Evolutionary conservation across 1,140 invertebrate genomes (phyloP).

Genomic region (Aphelinus atriplicis): DNA sequence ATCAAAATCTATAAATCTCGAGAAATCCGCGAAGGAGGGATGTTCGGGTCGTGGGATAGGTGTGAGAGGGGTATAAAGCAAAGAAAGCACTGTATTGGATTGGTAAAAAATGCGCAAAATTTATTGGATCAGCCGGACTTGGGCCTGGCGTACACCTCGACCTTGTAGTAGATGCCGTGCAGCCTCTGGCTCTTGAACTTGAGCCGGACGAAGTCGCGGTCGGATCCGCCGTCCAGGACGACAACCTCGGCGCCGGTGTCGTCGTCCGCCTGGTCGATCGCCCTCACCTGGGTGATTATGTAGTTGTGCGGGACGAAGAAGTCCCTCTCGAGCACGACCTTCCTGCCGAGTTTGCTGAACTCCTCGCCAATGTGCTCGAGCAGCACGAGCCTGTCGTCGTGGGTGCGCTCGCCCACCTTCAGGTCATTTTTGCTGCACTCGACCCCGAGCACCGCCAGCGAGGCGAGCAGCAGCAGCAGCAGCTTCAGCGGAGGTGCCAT

Average conservation of each 20-base stretch:
- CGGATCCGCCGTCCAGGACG: slow-evolving; percentile 25
- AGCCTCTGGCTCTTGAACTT: slow-evolving; percentile 58
- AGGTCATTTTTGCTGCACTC: background rate
- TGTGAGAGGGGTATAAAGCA: too few relatives aligned
- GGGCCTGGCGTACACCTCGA: slow-evolving; percentile 59
- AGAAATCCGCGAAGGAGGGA: too few relatives aligned
- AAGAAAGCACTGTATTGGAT: too few relatives aligned
- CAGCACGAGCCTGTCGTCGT: slow-evolving; percentile 1
- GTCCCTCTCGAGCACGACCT: background rate
- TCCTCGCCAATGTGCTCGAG: background rate
- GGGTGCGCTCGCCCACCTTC: slow-evolving; percentile 4
- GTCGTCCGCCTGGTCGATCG: slow-evolving; percentile 19
- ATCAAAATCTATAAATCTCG: too few relatives aligned
- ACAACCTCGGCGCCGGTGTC: slow-evolving; percentile 32
- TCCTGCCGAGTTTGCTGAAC: background rate
- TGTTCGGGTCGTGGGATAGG: too few relatives aligned
- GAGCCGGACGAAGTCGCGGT: slow-evolving; percentile 8
- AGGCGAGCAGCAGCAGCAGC: too few relatives aligned
- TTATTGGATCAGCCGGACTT: too few relatives aligned
- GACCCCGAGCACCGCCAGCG: too few relatives aligned
- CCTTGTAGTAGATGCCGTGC: slow-evolving; percentile 60
- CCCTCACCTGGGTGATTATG: slow-evolving; percentile 28
- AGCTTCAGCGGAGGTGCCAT: too few relatives aligned
- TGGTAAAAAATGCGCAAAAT: too few relatives aligned
- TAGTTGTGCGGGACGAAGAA: background rate